These are phyloP conservation scores for Ophioninae sp. DNA, from an alignment of 2,888 invertebrate genomes.

Conservation along the genomic window DNA sequence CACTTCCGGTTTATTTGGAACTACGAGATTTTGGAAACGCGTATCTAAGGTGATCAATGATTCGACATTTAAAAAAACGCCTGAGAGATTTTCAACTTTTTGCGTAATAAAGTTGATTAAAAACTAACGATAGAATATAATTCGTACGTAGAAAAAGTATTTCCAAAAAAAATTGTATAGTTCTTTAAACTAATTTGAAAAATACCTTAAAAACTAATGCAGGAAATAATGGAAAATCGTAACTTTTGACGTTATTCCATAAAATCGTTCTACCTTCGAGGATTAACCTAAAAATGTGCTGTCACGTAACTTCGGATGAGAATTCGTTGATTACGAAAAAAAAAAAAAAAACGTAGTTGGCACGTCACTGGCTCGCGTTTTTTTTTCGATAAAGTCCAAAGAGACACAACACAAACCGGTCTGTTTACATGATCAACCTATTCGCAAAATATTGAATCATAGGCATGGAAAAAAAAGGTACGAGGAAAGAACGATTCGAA, in stretches of 20 bases:
- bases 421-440: not conserved
- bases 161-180: too few species aligned
- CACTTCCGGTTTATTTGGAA: too few species aligned
- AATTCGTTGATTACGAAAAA: not conserved
- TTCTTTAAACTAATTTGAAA: not conserved
- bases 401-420: not conserved
- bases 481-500: not conserved
- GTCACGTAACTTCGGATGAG: not conserved
- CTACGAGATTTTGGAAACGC: too few species aligned
- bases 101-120: too few species aligned
- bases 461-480: not conserved
- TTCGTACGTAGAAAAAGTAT: too few species aligned
- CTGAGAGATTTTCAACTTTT: too few species aligned
- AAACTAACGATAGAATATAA: too few species aligned
- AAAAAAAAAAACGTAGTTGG: too few species aligned
- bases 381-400: not conserved
- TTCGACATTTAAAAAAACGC: too few species aligned
- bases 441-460: not conserved
- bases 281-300: not conserved
- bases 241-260: not conserved
- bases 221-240: not conserved
- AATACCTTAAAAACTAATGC: not conserved
- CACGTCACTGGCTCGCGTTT: not conserved
- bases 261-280: slow-evolving; percentile 4
- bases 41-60: too few species aligned